Conservation (phyloP, 2,797 vertebrate genomes). For the Gobio occitaniae region DNA sequence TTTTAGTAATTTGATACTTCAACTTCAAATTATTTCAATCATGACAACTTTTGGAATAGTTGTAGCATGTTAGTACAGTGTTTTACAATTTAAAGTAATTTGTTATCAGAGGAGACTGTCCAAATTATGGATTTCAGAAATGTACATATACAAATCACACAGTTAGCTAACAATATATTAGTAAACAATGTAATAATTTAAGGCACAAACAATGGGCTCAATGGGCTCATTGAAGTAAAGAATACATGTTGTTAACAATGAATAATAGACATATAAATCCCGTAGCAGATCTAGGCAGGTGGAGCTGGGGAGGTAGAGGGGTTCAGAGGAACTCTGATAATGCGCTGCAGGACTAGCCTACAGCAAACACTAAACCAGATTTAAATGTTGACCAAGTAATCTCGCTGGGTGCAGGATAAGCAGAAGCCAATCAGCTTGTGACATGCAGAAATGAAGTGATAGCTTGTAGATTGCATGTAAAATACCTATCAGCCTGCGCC, state of each 20-base stretch:
- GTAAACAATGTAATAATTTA: too few relatives aligned
- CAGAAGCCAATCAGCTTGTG: not conserved
- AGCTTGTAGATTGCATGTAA: not conserved
- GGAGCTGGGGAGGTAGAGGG: not conserved
- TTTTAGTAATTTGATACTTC: not conserved
- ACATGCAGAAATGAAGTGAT: not conserved
- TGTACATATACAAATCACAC: too few relatives aligned
- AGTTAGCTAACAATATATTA: too few relatives aligned
- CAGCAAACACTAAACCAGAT: not conserved
- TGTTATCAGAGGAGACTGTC: too few relatives aligned
- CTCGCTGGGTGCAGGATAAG: not conserved
- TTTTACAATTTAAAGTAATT: too few relatives aligned
- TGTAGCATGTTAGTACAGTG: too few relatives aligned
- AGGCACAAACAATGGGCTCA: too few relatives aligned
- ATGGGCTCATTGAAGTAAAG: too few relatives aligned
- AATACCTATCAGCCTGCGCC: not conserved
- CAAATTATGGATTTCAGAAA: too few relatives aligned
- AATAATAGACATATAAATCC: not conserved
- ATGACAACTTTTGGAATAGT: too few relatives aligned
- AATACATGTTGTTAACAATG: too few relatives aligned
- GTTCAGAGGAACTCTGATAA: not conserved
- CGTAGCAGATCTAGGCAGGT: not conserved
- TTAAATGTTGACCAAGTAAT: not conserved
- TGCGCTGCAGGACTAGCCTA: not conserved
- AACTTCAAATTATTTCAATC: not conserved